phyloP scores from a whole-genome alignment of 2,888 invertebrate species.

The Mythimna loreyi region DNA sequence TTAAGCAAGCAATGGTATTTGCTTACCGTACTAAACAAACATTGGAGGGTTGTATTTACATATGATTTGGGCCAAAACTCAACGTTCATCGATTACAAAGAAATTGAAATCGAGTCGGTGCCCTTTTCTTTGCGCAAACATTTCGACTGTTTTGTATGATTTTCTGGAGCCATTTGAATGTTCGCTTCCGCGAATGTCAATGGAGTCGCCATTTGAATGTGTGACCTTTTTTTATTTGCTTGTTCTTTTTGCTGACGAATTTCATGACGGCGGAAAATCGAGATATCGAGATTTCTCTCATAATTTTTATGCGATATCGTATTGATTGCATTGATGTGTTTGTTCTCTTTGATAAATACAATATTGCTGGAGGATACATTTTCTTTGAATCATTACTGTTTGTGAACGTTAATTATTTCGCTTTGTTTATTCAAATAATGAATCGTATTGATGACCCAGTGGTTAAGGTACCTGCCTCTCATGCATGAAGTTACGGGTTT shows the following conservation, averaged over 20 bases:
- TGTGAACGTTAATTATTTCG: constrained; percentile 18
- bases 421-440: constrained; percentile 3
- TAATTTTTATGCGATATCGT: constrained; percentile 28
- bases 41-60: constrained; percentile 55
- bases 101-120: constrained; percentile 58
- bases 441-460: no score
- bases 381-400: constrained; percentile 33
- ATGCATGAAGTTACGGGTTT: no score
- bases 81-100: constrained; percentile 62
- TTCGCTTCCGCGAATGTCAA: constrained; percentile 48
- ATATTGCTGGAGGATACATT: constrained; percentile 10
- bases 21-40: constrained; percentile 56
- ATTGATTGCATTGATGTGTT: constrained; percentile 31
- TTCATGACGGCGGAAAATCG: constrained; percentile 29
- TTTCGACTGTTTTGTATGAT: constrained; percentile 60
- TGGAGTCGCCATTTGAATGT: constrained; percentile 51
- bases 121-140: constrained; percentile 60
- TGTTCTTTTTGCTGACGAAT: constrained; percentile 39
- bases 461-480: no score
- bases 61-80: constrained; percentile 60
- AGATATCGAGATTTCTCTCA: constrained; percentile 16
- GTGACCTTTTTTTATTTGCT: constrained; percentile 59
- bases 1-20: constrained; percentile 48
- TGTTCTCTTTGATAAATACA: constrained; percentile 26
- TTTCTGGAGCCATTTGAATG: constrained; percentile 53